Conservation (phyloP, 1,140 invertebrate genomes). For the Drosophila virilis region DNA sequence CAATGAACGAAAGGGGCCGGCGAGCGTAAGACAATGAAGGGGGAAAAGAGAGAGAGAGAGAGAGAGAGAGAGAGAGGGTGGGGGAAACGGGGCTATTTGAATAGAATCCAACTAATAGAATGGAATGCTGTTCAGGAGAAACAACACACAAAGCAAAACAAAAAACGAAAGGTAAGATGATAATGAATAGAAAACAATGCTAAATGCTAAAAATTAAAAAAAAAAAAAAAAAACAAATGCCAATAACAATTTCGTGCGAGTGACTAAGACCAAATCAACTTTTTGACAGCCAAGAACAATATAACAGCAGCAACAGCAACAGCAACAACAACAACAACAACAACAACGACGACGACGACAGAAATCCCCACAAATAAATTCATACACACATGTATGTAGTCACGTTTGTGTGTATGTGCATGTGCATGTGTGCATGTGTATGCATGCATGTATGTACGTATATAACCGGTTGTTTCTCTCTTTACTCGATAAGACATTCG, state of each 20-base stretch:
- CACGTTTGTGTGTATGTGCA: not conserved
- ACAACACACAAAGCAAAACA: not conserved
- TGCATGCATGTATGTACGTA: slow-evolving; percentile 2
- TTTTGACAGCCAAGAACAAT: slow-evolving; percentile 12
- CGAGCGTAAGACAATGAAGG: slow-evolving; percentile 1
- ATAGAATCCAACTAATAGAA: slow-evolving; percentile 19
- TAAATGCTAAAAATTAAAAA: slow-evolving; percentile 9
- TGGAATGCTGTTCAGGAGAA: slow-evolving; percentile 26
- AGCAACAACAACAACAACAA: slow-evolving; percentile 22
- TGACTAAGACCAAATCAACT: slow-evolving; percentile 32
- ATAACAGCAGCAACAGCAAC: slow-evolving; percentile 3
- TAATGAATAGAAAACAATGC: slow-evolving; percentile 27
- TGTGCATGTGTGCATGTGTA: not conserved
- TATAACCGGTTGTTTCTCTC: slow-evolving; percentile 63
- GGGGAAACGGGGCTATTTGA: not conserved
- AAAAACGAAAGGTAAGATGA: not conserved
- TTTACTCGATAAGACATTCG: slow-evolving; percentile 55
- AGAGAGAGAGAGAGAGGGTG: not conserved
- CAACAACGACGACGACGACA: slow-evolving; percentile 16
- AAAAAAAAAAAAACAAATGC: no score
- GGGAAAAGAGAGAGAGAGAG: not conserved
- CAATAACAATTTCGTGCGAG: slow-evolving; percentile 16
- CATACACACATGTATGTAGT: slow-evolving; percentile 28
- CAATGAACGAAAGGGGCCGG: slow-evolving; percentile 19
- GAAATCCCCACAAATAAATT: slow-evolving; percentile 50